A percentile compares a stretch with the other conserved stretches of the same genome.
Evolutionary conservation across 2,113 vertebrate species (phyloP).

Genomic region (Triplophysa tibetana): DNA sequence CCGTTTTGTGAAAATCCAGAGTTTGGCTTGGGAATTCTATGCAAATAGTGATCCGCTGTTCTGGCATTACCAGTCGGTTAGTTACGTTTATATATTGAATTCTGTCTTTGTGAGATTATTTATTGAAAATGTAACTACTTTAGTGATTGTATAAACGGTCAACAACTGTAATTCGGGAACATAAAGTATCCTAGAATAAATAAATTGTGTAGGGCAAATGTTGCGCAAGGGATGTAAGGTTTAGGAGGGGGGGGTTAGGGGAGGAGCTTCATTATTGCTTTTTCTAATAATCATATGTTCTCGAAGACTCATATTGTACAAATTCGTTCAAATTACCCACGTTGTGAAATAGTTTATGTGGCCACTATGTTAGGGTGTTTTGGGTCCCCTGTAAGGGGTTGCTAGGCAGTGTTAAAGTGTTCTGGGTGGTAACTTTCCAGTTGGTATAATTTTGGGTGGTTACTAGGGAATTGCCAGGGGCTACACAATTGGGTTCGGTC

Average conservation of each 20-base stretch:
- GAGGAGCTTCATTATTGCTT: no score
- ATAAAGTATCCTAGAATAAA: no score
- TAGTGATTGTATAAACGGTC: background rate
- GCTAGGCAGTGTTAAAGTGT: background rate
- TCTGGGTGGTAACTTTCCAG: background rate
- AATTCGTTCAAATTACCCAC: no score
- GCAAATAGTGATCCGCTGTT: background rate
- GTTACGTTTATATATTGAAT: background rate
- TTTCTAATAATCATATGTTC: no score
- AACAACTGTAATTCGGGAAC: background rate
- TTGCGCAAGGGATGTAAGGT: no score
- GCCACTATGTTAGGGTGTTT: background rate
- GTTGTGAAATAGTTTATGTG: no score
- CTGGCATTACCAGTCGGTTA: background rate
- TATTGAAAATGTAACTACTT: background rate
- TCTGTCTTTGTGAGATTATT: background rate
- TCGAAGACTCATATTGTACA: no score
- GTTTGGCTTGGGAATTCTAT: background rate
- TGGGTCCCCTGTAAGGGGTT: background rate
- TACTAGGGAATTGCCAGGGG: background rate
- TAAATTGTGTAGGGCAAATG: no score
- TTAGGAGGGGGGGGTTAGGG: no score
- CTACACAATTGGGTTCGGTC: background rate
- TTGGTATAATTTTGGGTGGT: background rate
- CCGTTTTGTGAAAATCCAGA: constrained; percentile 4